These are phyloP conservation scores for Ophraella communa DNA, from an alignment of 2,888 invertebrate genomes.

Conservation along the genomic window DNA sequence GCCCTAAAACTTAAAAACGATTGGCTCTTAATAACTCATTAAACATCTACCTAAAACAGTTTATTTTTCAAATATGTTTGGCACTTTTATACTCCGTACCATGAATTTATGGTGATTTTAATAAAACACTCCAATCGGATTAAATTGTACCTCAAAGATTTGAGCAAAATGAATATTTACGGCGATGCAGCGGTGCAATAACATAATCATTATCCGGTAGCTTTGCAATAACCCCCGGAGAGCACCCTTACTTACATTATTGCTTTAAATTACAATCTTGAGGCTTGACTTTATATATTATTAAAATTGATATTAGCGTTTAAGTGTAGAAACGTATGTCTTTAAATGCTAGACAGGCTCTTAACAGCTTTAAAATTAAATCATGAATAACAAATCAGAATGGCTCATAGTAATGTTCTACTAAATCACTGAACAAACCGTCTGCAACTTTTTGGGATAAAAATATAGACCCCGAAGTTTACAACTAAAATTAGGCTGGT, in stretches of 20 bases:
- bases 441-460: too few relatives aligned
- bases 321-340: neutral
- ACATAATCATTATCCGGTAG: slow-evolving; percentile 40
- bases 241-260: slow-evolving; percentile 28
- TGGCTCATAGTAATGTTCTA: too few relatives aligned
- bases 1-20: too few relatives aligned
- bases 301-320: neutral
- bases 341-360: neutral
- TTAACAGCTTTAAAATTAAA: neutral
- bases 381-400: neutral
- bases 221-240: slow-evolving; percentile 34
- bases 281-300: slow-evolving; percentile 8
- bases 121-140: slow-evolving; percentile 58
- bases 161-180: slow-evolving; percentile 43
- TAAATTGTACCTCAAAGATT: slow-evolving; percentile 51
- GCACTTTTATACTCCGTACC: too few relatives aligned
- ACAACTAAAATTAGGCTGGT: too few relatives aligned
- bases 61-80: too few relatives aligned
- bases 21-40: too few relatives aligned
- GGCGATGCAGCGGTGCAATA: slow-evolving; percentile 33
- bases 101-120: too few relatives aligned
- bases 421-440: too few relatives aligned
- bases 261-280: slow-evolving; percentile 25
- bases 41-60: too few relatives aligned
- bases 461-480: too few relatives aligned